phyloP scores from a whole-genome alignment of 2,113 vertebrate species.

The Agelaius phoeniceus region DNA sequence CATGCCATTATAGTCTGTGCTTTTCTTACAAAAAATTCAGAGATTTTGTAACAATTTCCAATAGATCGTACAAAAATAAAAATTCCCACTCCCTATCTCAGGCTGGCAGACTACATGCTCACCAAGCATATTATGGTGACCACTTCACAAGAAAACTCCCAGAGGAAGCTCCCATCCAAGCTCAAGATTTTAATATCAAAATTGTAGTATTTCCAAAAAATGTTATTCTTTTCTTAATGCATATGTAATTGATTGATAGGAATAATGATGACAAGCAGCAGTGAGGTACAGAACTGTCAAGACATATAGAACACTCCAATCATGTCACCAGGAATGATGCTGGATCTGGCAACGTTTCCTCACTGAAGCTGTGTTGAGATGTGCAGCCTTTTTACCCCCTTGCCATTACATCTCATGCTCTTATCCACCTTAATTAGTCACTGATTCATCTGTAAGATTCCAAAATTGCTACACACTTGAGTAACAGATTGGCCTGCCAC shows the following conservation, averaged over 20 bases:
- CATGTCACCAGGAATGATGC: not conserved
- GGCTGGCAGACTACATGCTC: not conserved
- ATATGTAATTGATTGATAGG: not conserved
- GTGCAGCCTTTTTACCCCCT: not conserved
- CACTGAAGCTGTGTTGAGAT: not conserved
- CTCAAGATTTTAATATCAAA: not conserved
- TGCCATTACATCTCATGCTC: rapidly evolving
- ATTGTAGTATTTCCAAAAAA: not conserved
- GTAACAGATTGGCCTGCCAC: not conserved
- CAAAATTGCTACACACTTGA: not conserved
- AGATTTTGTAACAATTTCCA: not conserved
- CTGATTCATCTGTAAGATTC: not conserved
- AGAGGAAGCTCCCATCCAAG: not conserved
- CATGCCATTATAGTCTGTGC: not conserved
- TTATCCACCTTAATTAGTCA: not conserved
- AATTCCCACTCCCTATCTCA: not conserved
- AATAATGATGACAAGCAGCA: not conserved
- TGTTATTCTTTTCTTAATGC: not conserved
- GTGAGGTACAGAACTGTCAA: not conserved
- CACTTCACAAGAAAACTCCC: not conserved
- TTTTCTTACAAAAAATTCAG: not conserved
- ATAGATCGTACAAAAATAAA: not conserved
- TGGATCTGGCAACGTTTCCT: not conserved
- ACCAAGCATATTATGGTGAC: not conserved
- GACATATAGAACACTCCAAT: not conserved